Evolutionary conservation across 2,888 invertebrate genomes (phyloP).

Genomic region (Siphlonurus alternatus): DNA sequence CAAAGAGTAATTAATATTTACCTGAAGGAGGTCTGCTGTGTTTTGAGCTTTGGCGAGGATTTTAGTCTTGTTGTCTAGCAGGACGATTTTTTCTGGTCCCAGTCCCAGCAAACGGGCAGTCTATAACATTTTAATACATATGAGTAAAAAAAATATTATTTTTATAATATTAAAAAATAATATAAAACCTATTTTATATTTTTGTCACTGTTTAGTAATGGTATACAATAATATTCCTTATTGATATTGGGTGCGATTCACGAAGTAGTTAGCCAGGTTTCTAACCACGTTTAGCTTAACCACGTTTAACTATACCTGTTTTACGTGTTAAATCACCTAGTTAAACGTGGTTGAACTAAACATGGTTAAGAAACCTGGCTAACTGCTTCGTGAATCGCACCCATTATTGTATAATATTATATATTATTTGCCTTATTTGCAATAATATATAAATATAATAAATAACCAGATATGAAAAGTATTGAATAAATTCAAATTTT

Average conservation of each 20-base stretch:
- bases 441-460: background rate
- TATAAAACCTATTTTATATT: background rate
- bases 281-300: too few species aligned
- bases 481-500: background rate
- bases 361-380: too few species aligned
- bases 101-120: slow-evolving; percentile 38
- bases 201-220: background rate
- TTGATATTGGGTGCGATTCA: too few species aligned
- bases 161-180: background rate
- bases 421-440: background rate
- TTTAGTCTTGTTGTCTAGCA: slow-evolving; percentile 41
- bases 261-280: too few species aligned
- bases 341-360: too few species aligned
- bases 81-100: slow-evolving; percentile 35
- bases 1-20: too few species aligned
- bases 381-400: too few species aligned
- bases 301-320: too few species aligned
- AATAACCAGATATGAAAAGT: background rate
- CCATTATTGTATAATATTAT: too few species aligned
- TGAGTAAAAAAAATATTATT: too few species aligned
- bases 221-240: background rate
- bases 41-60: slow-evolving; percentile 33
- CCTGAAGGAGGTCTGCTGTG: slow-evolving; percentile 35
- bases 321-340: too few species aligned
- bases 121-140: slow-evolving; percentile 25